These are phyloP conservation scores for Blera fallax DNA, from an alignment of 2,888 invertebrate species.

Conservation along the genomic window DNA sequence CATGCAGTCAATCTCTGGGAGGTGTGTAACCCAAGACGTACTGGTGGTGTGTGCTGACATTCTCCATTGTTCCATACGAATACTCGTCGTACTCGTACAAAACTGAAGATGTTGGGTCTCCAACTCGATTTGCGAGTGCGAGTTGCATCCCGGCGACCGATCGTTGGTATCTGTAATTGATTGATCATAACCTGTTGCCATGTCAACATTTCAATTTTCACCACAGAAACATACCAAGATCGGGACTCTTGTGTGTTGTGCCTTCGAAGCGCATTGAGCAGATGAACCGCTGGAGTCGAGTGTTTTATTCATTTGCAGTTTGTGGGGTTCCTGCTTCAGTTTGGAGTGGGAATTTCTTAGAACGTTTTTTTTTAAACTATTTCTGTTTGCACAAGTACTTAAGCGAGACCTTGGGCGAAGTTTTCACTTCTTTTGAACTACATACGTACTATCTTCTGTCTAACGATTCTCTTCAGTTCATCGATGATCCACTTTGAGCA, in stretches of 20 bases:
- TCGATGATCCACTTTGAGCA: slow-evolving; percentile 41
- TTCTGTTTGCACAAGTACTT: slow-evolving; percentile 44
- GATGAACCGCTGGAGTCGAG: neutral
- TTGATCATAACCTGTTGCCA: slow-evolving; percentile 68
- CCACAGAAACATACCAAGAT: slow-evolving; percentile 37
- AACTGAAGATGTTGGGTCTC: slow-evolving; percentile 16
- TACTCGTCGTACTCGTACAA: slow-evolving; percentile 18
- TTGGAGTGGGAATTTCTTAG: slow-evolving; percentile 41
- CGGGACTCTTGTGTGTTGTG: neutral
- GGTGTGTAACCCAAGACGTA: slow-evolving; percentile 57
- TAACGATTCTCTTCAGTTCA: slow-evolving; percentile 27
- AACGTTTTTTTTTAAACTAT: neutral
- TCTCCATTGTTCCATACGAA: too few species aligned
- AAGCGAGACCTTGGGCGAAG: slow-evolving; percentile 52
- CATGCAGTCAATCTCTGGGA: slow-evolving; percentile 41
- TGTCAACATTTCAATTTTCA: slow-evolving; percentile 66
- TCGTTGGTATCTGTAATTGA: slow-evolving; percentile 58
- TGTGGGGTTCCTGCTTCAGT: neutral
- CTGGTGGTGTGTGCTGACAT: too few species aligned
- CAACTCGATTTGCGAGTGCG: slow-evolving; percentile 17
- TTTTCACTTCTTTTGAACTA: slow-evolving; percentile 41
- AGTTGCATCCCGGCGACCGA: neutral
- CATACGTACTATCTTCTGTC: neutral
- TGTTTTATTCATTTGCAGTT: slow-evolving; percentile 10
- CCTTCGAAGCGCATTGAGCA: neutral